Evolutionary conservation across 1,140 invertebrate species (phyloP).

Genomic region (Lineus longissimus): DNA sequence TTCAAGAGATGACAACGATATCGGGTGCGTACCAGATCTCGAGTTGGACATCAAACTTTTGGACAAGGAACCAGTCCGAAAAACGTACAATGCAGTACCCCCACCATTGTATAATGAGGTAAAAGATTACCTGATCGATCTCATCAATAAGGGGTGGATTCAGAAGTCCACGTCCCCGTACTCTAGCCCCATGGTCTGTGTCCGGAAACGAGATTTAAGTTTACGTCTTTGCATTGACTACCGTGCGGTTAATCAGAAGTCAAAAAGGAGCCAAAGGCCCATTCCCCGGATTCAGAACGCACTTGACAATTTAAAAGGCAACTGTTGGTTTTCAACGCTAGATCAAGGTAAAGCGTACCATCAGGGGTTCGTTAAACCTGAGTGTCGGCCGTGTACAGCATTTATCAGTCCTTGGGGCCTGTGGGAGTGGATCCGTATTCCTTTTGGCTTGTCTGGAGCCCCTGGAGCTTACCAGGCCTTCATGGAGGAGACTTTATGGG

Average conservation of each 20-base stretch:
- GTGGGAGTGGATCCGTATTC: conserved; percentile 21
- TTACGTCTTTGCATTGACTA: conserved; percentile 26
- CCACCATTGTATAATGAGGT: conserved; percentile 23
- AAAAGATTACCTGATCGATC: conserved; percentile 19
- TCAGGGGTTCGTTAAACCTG: conserved; percentile 14
- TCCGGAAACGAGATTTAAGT: conserved; percentile 11
- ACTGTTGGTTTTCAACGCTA: conserved; percentile 11
- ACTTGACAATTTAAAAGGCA: conserved; percentile 12
- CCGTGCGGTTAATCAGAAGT: conserved; percentile 13
- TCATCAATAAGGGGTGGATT: conserved; percentile 13
- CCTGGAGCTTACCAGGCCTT: conserved; percentile 18
- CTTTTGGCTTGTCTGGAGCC: conserved; percentile 23
- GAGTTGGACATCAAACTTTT: conserved; percentile 15
- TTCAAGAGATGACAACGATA: conserved; percentile 14
- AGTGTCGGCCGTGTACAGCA: conserved; percentile 18
- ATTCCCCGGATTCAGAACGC: conserved; percentile 21
- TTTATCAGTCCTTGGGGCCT: conserved; percentile 19
- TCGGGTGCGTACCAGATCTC: conserved; percentile 18
- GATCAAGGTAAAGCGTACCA: conserved; percentile 24
- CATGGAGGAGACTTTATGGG: conserved; percentile 17
- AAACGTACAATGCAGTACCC: conserved; percentile 19
- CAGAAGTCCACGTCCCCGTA: conserved; percentile 9
- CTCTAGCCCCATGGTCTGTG: conserved; percentile 18
- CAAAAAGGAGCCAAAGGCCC: not conserved
- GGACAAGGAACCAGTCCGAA: conserved; percentile 16